Percentiles rank a stretch among this genome's conserved stretches.
These are phyloP conservation scores for Nymphicus hollandicus DNA, from an alignment of 2,113 vertebrate species.

Conservation along the genomic window DNA sequence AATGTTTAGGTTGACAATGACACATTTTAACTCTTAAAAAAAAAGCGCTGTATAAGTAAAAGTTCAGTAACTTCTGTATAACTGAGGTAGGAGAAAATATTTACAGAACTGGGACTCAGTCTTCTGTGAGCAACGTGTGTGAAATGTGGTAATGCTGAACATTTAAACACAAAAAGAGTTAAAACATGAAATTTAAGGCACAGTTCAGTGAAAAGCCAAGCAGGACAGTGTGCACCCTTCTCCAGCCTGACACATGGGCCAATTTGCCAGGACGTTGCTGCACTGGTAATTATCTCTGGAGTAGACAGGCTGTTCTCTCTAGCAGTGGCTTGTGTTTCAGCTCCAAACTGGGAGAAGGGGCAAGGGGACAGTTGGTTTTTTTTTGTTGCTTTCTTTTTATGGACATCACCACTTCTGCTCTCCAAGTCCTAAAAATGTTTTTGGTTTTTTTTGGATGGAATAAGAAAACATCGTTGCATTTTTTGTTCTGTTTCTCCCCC, in stretches of 20 bases:
- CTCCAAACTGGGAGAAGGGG: conserved; percentile 50
- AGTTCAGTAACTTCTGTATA: neutral
- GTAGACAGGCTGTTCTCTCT: neutral
- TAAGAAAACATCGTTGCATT: neutral
- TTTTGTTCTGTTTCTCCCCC: neutral
- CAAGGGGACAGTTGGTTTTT: neutral
- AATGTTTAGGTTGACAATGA: neutral
- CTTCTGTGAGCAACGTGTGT: neutral
- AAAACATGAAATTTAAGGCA: conserved; percentile 14
- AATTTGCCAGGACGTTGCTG: neutral
- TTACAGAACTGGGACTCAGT: neutral
- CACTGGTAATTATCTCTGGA: neutral
- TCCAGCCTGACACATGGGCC: fast-evolving
- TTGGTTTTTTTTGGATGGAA: neutral
- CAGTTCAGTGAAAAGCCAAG: neutral
- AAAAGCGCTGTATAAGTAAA: neutral
- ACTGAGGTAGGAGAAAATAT: neutral
- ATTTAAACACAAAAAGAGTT: neutral
- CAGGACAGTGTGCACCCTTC: neutral
- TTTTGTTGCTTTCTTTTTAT: conserved; percentile 43
- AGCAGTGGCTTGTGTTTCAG: neutral
- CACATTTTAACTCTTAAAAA: neutral
- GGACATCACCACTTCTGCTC: conserved; percentile 11
- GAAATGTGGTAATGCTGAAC: neutral
- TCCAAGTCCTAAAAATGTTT: conserved; percentile 27